A percentile compares a stretch with the other conserved stretches of the same genome.
Evolutionary conservation across 2,888 invertebrate species (phyloP).

Genomic region (Thysanoteuthis rhombus): DNA sequence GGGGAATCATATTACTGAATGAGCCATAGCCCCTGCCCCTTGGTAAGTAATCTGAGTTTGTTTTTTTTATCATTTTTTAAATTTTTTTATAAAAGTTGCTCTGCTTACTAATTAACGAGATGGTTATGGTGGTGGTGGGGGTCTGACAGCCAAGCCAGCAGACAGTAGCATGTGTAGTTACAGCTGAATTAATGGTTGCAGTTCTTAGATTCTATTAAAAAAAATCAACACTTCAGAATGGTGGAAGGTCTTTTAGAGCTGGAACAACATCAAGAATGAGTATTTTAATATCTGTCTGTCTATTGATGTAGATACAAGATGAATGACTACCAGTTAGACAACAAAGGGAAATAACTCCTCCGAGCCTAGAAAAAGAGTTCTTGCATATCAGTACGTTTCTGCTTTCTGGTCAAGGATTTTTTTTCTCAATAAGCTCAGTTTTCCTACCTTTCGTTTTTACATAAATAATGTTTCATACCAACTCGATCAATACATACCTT

Average conservation of each 20-base stretch:
- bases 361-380: background rate
- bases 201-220: background rate
- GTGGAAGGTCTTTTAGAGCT: background rate
- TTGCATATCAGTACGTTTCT: background rate
- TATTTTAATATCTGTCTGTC: background rate
- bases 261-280: background rate
- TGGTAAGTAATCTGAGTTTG: background rate
- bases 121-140: background rate
- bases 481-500: no score
- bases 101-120: background rate
- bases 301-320: background rate
- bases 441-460: no score
- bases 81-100: background rate
- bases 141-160: background rate
- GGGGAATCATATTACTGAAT: background rate
- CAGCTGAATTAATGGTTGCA: background rate
- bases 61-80: background rate
- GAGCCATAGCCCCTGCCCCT: background rate
- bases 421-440: background rate
- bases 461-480: no score
- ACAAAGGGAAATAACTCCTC: background rate
- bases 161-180: background rate
- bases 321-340: background rate
- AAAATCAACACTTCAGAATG: background rate
- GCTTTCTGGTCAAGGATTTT: background rate